These are phyloP conservation scores for Acronicta psi DNA, from an alignment of 2,888 invertebrate species.

Conservation along the genomic window DNA sequence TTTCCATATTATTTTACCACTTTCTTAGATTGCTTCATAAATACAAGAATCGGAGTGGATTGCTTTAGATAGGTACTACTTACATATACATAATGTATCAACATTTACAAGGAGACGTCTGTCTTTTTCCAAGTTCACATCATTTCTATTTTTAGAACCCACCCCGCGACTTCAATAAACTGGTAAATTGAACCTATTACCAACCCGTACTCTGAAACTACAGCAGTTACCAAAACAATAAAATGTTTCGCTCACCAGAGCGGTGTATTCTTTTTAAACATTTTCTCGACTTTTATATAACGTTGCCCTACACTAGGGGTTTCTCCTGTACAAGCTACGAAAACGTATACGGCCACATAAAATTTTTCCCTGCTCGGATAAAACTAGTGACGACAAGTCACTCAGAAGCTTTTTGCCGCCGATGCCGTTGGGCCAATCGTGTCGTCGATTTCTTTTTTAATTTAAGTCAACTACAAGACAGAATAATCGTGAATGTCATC, in stretches of 20 bases:
- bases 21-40: constrained; percentile 8
- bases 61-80: constrained; percentile 38
- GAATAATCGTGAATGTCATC: neutral
- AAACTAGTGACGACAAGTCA: too few relatives aligned
- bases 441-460: too few relatives aligned
- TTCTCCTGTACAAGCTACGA: too few relatives aligned
- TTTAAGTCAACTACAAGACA: neutral
- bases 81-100: constrained; percentile 29
- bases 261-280: neutral
- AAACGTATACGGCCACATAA: too few relatives aligned
- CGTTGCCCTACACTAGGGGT: too few relatives aligned
- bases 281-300: neutral
- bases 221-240: constrained; percentile 4
- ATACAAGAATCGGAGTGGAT: constrained; percentile 9
- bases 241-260: neutral
- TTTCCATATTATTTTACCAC: constrained; percentile 4
- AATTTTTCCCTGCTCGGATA: too few relatives aligned
- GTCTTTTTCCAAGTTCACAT: constrained; percentile 5
- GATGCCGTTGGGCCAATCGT: too few relatives aligned
- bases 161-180: constrained; percentile 35
- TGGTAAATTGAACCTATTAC: constrained; percentile 27
- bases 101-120: constrained; percentile 16
- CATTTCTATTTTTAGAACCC: constrained; percentile 30
- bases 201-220: constrained; percentile 13
- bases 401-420: too few relatives aligned